Conservation (phyloP, 2,888 invertebrate genomes). For the Pammene fasciana region DNA sequence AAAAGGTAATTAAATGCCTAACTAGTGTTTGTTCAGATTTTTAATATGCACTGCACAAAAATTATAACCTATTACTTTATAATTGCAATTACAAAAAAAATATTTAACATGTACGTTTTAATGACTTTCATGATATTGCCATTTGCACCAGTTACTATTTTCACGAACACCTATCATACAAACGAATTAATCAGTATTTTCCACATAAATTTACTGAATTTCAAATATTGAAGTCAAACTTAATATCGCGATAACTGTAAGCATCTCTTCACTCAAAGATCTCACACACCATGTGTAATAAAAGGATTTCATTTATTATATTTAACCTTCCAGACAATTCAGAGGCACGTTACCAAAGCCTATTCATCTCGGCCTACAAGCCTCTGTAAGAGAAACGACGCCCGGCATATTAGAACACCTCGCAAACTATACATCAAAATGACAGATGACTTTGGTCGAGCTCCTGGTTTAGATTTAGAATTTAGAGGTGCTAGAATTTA, state of each 20-base stretch:
- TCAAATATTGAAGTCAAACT: not conserved
- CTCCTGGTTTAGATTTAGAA: slow-evolving; percentile 23
- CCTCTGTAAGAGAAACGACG: slow-evolving; percentile 35
- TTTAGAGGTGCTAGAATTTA: slow-evolving; percentile 26
- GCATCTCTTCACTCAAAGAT: not conserved
- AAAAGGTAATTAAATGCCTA: too few relatives aligned
- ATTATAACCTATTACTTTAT: too few relatives aligned
- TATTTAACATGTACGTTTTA: too few relatives aligned
- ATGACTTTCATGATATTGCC: too few relatives aligned
- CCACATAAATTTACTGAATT: too few relatives aligned
- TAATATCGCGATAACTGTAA: not conserved
- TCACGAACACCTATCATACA: too few relatives aligned
- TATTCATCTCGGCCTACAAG: slow-evolving; percentile 39
- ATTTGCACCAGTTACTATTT: too few relatives aligned
- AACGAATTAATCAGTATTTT: too few relatives aligned
- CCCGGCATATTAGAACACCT: slow-evolving; percentile 40
- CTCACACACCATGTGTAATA: not conserved
- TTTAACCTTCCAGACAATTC: slow-evolving; percentile 28
- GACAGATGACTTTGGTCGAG: slow-evolving; percentile 34
- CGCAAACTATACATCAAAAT: slow-evolving; percentile 40
- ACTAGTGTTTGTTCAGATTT: too few relatives aligned
- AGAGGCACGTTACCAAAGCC: slow-evolving; percentile 29
- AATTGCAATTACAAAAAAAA: too few relatives aligned
- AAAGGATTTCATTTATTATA: slow-evolving; percentile 24
- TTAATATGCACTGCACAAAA: too few relatives aligned